Percentiles rank a stretch among this genome's conserved stretches.
Conservation (phyloP, 2,797 vertebrate species). For the Dicrostonyx torquatus region DNA sequence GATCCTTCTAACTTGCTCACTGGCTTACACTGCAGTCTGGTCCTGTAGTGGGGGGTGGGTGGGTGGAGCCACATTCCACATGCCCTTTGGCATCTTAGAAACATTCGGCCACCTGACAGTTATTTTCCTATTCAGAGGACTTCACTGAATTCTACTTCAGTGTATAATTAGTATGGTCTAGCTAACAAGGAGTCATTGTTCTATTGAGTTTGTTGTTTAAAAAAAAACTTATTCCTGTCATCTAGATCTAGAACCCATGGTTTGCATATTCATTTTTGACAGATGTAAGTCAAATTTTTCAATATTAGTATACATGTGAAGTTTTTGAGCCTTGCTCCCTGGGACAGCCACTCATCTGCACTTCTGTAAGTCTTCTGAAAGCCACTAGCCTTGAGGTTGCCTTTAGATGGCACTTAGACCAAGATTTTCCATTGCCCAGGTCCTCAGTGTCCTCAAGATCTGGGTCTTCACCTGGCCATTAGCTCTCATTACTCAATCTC, state of each 20-base stretch:
- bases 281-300: not conserved
- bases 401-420: not conserved
- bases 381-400: not conserved
- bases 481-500: not conserved
- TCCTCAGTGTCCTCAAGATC: not conserved
- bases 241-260: not conserved
- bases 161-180: not conserved
- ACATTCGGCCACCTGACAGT: not conserved
- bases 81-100: no score
- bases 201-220: not conserved
- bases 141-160: not conserved
- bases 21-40: accelerated
- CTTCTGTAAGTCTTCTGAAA: not conserved
- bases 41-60: not conserved
- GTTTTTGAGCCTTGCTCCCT: not conserved
- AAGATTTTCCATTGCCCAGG: not conserved
- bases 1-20: not conserved
- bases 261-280: not conserved
- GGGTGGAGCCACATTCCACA: not conserved
- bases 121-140: not conserved
- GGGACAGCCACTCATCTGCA: not conserved
- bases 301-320: no score
- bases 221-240: not conserved
- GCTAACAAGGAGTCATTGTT: not conserved
- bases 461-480: not conserved